A percentile compares a stretch with the other conserved stretches of the same genome.
These are phyloP conservation scores for Lasius fuliginosus DNA, from an alignment of 2,888 invertebrate genomes.

Conservation along the genomic window DNA sequence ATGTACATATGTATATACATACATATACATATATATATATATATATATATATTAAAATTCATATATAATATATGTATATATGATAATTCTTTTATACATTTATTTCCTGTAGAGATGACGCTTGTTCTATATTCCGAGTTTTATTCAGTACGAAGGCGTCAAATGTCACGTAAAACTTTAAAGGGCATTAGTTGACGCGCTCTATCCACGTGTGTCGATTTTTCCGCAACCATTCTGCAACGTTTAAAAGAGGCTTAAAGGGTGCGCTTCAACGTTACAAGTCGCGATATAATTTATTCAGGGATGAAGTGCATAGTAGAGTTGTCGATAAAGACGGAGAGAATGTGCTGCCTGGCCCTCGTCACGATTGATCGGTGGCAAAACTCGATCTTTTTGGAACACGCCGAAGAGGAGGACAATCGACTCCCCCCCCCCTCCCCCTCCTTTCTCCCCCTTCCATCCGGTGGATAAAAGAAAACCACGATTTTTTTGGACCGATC, in stretches of 20 bases:
- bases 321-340: constrained; percentile 44
- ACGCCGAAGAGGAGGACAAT: constrained; percentile 55
- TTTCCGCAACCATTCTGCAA: not conserved
- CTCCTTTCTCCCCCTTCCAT: not conserved
- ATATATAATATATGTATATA: too few species aligned
- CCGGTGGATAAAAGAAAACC: constrained; percentile 41
- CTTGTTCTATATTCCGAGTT: not conserved
- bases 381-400: constrained; percentile 56
- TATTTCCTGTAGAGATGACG: not conserved
- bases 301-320: constrained; percentile 36
- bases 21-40: too few species aligned
- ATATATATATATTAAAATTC: too few species aligned
- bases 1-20: too few species aligned
- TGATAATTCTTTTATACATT: too few species aligned
- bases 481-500: constrained; percentile 40
- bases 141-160: not conserved
- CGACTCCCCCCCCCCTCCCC: not conserved
- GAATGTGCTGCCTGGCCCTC: constrained; percentile 30
- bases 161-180: not conserved
- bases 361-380: constrained; percentile 62
- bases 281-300: constrained; percentile 47
- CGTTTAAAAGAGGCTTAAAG: constrained; percentile 16
- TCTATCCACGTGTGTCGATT: not conserved
- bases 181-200: not conserved
- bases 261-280: not conserved